A percentile compares a stretch with the other conserved stretches of the same genome.
phyloP scores from a whole-genome alignment of 37 sponge, comb jelly and placozoan genomes.

The Aplysina aerophoba region DNA sequence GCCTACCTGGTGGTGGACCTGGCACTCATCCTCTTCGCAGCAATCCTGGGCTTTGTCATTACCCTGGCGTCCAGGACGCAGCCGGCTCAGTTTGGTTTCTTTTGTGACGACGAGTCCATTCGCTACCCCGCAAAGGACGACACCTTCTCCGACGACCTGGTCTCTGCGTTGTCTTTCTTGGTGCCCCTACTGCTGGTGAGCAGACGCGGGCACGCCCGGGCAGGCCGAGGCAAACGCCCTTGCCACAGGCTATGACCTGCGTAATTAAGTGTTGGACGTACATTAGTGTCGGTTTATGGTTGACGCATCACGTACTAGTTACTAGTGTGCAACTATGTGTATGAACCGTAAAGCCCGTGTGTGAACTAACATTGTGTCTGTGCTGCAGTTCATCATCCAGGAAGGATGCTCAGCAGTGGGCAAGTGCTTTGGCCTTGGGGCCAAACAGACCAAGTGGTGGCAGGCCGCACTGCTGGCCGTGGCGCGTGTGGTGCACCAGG shows the following conservation, averaged over 20 bases:
- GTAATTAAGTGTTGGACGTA: too few species aligned
- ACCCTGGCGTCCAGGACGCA: background rate
- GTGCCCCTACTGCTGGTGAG: conserved; percentile 8
- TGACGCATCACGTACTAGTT: too few species aligned
- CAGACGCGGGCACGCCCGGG: too few species aligned
- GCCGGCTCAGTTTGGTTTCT: conserved; percentile 55
- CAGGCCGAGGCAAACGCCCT: too few species aligned
- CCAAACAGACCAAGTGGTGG: background rate
- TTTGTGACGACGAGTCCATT: conserved; percentile 66
- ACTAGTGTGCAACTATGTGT: too few species aligned
- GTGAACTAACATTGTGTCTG: background rate
- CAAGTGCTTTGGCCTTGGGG: too few species aligned
- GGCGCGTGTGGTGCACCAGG: background rate
- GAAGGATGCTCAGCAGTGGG: background rate
- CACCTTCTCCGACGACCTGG: background rate
- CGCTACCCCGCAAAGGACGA: conserved; percentile 45
- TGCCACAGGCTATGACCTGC: too few species aligned
- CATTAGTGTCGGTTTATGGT: too few species aligned
- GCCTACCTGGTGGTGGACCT: background rate
- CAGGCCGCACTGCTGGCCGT: background rate
- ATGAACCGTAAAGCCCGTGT: background rate
- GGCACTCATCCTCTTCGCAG: background rate
- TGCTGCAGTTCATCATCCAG: conserved; percentile 7
- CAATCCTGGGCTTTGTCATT: background rate
- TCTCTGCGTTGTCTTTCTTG: background rate